Conservation (phyloP, 2,888 invertebrate species). For the Ditylenchus weischeri region DNA sequence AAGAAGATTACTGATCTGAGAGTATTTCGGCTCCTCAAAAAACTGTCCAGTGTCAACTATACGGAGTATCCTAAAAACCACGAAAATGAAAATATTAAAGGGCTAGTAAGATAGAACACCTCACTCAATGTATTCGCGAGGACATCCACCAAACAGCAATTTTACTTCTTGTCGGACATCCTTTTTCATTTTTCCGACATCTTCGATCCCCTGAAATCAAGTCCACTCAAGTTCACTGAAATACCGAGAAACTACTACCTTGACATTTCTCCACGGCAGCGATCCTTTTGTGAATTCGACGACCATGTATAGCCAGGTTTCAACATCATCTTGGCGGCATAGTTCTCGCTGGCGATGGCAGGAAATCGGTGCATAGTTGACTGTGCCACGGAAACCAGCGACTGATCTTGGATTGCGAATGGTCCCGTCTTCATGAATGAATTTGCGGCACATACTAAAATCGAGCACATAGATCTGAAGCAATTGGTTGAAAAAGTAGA, state of each 20-base stretch:
- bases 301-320: conserved; percentile 28
- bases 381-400: conserved; percentile 31
- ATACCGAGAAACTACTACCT: conserved; percentile 10
- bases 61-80: conserved; percentile 15
- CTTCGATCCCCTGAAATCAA: conserved; percentile 20
- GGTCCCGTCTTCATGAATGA: conserved; percentile 46
- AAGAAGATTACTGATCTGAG: conserved; percentile 40
- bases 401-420: conserved; percentile 29
- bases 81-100: not conserved
- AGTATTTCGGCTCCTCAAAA: conserved; percentile 50
- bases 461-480: conserved; percentile 33
- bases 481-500: not conserved
- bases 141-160: conserved; percentile 44
- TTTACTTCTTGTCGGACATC: conserved; percentile 37
- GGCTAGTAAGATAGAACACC: not conserved
- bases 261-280: conserved; percentile 31
- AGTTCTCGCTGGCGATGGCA: conserved; percentile 26
- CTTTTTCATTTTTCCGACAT: conserved; percentile 44
- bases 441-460: conserved; percentile 46
- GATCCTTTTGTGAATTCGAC: conserved; percentile 30
- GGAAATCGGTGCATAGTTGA: conserved; percentile 28
- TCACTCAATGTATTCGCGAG: conserved; percentile 43
- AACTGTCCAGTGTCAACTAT: conserved; percentile 43
- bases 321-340: conserved; percentile 29
- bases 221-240: not conserved